Evolutionary conservation across 2,888 invertebrate species (phyloP).

Genomic region (Drosophila villosipedis): DNA sequence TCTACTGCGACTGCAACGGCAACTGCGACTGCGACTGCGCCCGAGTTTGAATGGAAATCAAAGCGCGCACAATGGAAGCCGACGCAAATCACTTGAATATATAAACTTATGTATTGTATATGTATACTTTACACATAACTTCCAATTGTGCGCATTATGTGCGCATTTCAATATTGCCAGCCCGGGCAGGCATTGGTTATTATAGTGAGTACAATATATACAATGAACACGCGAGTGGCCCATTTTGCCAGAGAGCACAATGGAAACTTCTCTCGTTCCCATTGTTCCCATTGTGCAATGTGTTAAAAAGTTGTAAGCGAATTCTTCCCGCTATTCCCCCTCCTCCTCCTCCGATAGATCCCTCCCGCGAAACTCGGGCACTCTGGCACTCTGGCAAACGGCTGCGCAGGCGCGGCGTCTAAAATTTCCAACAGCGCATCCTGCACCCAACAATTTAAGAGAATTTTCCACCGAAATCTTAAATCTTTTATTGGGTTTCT

Average conservation of each 20-base stretch:
- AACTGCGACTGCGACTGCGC: constrained; percentile 11
- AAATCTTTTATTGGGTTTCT: constrained; percentile 47
- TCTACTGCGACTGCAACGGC: constrained; percentile 12
- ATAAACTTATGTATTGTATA: constrained; percentile 75
- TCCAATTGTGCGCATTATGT: constrained; percentile 70
- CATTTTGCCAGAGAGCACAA: constrained; percentile 49
- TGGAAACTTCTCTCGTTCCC: constrained; percentile 29
- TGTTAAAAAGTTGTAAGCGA: constrained; percentile 78
- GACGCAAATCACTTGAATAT: constrained; percentile 70
- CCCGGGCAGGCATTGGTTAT: constrained; percentile 28
- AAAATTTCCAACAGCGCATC: constrained; percentile 62
- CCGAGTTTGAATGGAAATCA: constrained; percentile 54
- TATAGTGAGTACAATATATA: constrained; percentile 27
- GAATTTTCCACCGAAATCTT: constrained; percentile 35
- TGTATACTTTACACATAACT: constrained; percentile 78
- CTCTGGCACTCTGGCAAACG: constrained; percentile 48
- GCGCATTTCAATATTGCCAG: constrained; percentile 59
- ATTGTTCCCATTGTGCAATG: constrained; percentile 73
- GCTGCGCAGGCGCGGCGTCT: constrained; percentile 47
- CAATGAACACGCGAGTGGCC: constrained; percentile 78
- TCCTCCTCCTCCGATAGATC: background rate
- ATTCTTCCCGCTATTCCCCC: constrained; percentile 1
- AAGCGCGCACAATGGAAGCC: constrained; percentile 62
- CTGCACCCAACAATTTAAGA: constrained; percentile 60
- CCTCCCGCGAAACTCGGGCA: constrained; percentile 28